Evolutionary conservation across 2,113 vertebrate genomes (phyloP).

Genomic region (Gallinago paraguaiae): DNA sequence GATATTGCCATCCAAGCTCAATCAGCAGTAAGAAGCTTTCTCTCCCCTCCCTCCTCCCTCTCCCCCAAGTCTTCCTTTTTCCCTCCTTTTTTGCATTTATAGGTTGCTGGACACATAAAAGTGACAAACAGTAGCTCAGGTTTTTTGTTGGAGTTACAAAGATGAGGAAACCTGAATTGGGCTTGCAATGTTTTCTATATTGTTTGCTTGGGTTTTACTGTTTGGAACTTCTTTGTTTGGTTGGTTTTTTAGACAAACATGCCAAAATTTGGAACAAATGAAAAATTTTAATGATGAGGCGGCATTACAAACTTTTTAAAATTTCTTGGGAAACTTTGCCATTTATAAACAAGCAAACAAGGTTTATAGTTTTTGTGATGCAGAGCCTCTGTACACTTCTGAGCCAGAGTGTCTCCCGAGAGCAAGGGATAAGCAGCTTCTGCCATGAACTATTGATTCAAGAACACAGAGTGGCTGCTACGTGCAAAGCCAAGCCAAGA

Average conservation of each 20-base stretch:
- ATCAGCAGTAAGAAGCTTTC: background rate
- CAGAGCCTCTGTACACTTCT: background rate
- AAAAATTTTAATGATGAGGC: background rate
- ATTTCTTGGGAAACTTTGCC: background rate
- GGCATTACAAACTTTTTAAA: background rate
- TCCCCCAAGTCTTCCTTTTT: background rate
- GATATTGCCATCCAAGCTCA: background rate
- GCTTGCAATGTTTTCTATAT: background rate
- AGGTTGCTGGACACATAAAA: background rate
- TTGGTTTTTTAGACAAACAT: background rate
- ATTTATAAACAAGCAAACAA: background rate
- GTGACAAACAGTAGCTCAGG: background rate
- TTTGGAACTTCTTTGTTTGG: background rate
- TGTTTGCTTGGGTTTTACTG: background rate
- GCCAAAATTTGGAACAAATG: background rate
- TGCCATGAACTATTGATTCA: conserved; percentile 5
- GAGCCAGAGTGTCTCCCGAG: background rate
- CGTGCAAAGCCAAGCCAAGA: background rate
- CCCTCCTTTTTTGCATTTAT: background rate
- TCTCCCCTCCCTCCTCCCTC: background rate
- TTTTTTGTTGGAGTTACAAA: background rate
- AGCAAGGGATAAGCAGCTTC: background rate
- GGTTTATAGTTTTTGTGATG: background rate
- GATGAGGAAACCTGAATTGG: background rate
- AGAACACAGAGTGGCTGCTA: background rate